Evolutionary conservation across 2,888 invertebrate genomes (phyloP).

Genomic region (Oeneis ivallda): DNA sequence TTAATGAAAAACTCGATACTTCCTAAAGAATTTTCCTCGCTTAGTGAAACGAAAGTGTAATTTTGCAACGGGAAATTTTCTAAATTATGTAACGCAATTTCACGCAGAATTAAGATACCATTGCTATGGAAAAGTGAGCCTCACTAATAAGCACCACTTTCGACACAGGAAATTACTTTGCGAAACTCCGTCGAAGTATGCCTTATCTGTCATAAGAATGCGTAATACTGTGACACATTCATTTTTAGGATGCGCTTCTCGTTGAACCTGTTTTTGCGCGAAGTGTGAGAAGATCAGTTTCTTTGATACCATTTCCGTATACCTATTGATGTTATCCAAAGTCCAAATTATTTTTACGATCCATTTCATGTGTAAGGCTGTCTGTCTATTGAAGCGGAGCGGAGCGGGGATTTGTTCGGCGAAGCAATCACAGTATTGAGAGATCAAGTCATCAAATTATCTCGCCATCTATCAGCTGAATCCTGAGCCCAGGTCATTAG

Average conservation of each 20-base stretch:
- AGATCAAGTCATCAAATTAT: no score
- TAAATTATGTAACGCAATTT: slow-evolving; percentile 23
- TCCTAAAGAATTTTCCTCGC: neutral
- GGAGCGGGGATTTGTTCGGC: no score
- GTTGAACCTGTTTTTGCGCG: slow-evolving; percentile 2
- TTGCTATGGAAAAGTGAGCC: slow-evolving; percentile 21
- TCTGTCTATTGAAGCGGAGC: no score
- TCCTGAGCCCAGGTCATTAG: no score
- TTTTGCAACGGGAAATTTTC: slow-evolving; percentile 9
- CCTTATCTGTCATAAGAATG: slow-evolving; percentile 5
- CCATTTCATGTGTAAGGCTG: neutral
- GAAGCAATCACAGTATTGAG: no score
- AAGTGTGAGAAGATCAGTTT: neutral
- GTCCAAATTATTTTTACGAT: neutral
- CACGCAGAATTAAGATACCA: slow-evolving; percentile 20
- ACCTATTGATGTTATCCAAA: neutral
- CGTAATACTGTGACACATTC: slow-evolving; percentile 6
- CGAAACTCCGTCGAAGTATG: slow-evolving; percentile 19
- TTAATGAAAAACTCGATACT: slow-evolving; percentile 8
- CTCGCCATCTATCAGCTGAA: no score
- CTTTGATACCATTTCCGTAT: neutral
- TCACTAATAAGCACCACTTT: slow-evolving; percentile 21
- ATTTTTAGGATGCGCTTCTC: neutral
- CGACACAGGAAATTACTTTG: slow-evolving; percentile 30
- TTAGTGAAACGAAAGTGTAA: slow-evolving; percentile 13